Conservation (phyloP, 1,140 invertebrate genomes). For the Drosophila parabipectinata region DNA sequence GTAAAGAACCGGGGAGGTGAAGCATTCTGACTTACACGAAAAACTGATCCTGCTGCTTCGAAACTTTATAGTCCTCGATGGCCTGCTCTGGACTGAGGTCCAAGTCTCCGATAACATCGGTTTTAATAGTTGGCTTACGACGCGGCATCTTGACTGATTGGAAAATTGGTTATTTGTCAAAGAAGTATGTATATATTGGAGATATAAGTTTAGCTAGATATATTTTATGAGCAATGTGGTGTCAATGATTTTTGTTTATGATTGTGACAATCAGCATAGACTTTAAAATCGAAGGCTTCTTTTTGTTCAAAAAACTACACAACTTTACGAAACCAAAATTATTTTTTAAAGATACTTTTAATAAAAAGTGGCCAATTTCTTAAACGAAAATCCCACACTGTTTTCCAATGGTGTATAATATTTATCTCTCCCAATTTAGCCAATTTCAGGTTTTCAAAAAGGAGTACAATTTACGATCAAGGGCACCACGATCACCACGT, state of each 20-base stretch:
- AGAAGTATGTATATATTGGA: slow-evolving; percentile 7
- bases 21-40: slow-evolving; percentile 53
- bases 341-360: too few species aligned
- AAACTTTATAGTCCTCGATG: slow-evolving; percentile 59
- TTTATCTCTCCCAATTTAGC: too few species aligned
- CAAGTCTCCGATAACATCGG: slow-evolving; percentile 71
- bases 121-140: slow-evolving; percentile 62
- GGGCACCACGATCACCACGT: too few species aligned
- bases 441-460: too few species aligned
- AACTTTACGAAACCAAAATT: neutral
- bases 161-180: neutral
- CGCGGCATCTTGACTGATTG: slow-evolving; percentile 63
- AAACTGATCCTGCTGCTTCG: slow-evolving; percentile 60
- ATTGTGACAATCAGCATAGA: neutral
- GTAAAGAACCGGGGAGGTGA: too few species aligned
- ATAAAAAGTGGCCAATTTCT: too few species aligned
- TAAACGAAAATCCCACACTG: too few species aligned
- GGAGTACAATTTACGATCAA: too few species aligned
- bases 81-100: slow-evolving; percentile 65
- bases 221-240: neutral
- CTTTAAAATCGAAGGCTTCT: neutral
- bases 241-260: neutral
- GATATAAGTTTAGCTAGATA: neutral
- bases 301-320: neutral
- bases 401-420: too few species aligned